A percentile compares a stretch with the other conserved stretches of the same genome.
Conservation (phyloP, 2,113 vertebrate species). For the Trichomycterus rosablanca region DNA sequence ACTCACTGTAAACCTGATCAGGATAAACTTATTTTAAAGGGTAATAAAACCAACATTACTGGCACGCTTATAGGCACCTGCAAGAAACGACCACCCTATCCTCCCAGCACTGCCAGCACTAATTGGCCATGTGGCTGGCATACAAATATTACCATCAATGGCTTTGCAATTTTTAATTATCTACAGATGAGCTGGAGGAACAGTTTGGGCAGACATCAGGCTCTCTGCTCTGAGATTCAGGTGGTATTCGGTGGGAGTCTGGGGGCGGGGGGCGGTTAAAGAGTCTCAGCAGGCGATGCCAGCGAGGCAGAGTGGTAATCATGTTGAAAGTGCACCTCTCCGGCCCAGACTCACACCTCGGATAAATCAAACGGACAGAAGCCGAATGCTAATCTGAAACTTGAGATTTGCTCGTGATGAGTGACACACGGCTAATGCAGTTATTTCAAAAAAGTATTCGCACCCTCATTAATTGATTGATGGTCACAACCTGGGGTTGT, state of each 20-base stretch:
- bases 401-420: no score
- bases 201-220: no score
- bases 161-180: conserved; percentile 49
- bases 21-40: no score
- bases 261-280: no score
- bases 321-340: conserved; percentile 37
- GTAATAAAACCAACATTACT: no score
- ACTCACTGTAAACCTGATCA: no score
- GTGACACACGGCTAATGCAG: no score
- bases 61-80: no score
- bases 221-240: no score
- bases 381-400: conserved; percentile 44
- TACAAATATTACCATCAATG: conserved; percentile 52
- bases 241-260: conserved; percentile 32
- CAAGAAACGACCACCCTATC: conserved; percentile 33
- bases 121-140: conserved; percentile 37
- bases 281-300: conserved; percentile 26
- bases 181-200: conserved; percentile 16
- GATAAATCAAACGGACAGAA: conserved; percentile 16
- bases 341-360: conserved; percentile 15
- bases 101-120: conserved; percentile 19
- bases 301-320: conserved; percentile 43
- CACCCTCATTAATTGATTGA: no score
- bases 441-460: no score
- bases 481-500: no score